Percentiles rank a stretch among this genome's conserved stretches.
Conservation (phyloP, 2,113 vertebrate species). For the Melospiza georgiana region DNA sequence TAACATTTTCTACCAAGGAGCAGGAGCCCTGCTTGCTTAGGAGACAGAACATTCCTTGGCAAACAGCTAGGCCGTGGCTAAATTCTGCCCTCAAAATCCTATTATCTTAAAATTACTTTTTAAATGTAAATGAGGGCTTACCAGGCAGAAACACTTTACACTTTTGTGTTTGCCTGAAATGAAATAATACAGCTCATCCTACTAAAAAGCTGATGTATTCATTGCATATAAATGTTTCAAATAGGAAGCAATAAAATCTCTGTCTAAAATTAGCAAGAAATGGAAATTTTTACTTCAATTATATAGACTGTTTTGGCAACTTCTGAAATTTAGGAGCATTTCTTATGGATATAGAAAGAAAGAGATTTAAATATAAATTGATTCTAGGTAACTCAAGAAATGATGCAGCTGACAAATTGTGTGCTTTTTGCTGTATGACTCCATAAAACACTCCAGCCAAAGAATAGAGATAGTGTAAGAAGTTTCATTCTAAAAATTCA, state of each 20-base stretch:
- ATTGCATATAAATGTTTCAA: slow-evolving; percentile 4
- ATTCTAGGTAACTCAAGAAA: neutral
- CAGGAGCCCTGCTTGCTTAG: neutral
- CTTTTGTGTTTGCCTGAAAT: slow-evolving; percentile 7
- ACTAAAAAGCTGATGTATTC: neutral
- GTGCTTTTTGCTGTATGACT: neutral
- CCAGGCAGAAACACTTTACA: neutral
- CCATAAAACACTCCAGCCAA: neutral
- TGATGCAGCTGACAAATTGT: neutral
- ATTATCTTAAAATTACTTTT: slow-evolving; percentile 40
- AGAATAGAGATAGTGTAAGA: neutral
- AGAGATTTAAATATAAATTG: slow-evolving; percentile 23
- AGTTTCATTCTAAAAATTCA: neutral
- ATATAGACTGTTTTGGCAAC: neutral
- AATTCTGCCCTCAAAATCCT: neutral
- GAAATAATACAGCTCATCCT: neutral
- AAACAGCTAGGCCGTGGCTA: neutral
- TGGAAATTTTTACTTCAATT: neutral
- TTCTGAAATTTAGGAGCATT: slow-evolving; percentile 1
- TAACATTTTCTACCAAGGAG: neutral
- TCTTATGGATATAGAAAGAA: neutral
- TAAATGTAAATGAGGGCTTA: slow-evolving; percentile 46
- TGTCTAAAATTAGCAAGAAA: neutral
- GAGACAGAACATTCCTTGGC: neutral
- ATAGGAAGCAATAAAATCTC: neutral